Evolutionary conservation across 1,140 invertebrate species (phyloP).

Genomic region (Rhysida immarginata): DNA sequence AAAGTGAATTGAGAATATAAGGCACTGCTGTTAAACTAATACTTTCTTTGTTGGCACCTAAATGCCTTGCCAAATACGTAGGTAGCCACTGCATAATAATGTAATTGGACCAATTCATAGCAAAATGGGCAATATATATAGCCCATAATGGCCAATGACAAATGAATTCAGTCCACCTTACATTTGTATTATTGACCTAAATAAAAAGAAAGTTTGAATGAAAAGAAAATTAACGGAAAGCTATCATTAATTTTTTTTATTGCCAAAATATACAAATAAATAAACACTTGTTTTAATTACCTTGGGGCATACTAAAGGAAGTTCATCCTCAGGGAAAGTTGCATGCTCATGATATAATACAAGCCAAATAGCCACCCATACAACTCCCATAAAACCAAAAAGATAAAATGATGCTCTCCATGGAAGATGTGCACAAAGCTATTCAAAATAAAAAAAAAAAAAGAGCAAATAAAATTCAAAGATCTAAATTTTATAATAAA

Average conservation of each 20-base stretch:
- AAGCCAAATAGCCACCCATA: constrained; percentile 53
- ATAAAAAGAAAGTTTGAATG: too few relatives aligned
- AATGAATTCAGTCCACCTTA: constrained; percentile 50
- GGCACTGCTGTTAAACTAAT: constrained; percentile 62
- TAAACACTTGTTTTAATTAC: constrained; percentile 25
- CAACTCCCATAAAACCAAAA: constrained; percentile 51
- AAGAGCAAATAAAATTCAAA: too few relatives aligned
- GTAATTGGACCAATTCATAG: constrained; percentile 72
- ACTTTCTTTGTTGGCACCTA: constrained; percentile 51
- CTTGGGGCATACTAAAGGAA: constrained; percentile 48
- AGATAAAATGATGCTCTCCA: constrained; percentile 57
- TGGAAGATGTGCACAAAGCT: constrained; percentile 39
- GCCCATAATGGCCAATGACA: constrained; percentile 58
- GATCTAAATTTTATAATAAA: too few relatives aligned
- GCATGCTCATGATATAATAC: constrained; percentile 39
- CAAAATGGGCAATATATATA: constrained; percentile 61
- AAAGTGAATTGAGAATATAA: constrained; percentile 57
- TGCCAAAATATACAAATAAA: background rate
- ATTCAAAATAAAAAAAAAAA: constrained; percentile 10
- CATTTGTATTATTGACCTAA: constrained; percentile 38
- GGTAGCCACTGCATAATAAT: constrained; percentile 74
- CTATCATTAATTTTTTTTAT: too few relatives aligned
- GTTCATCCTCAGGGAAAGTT: constrained; percentile 40
- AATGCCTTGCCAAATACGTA: constrained; percentile 49
- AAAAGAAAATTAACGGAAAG: too few relatives aligned